Base-by-base conservation (phyloP, 2,888 invertebrate genomes). In the Odontomyia ornata region DNA sequence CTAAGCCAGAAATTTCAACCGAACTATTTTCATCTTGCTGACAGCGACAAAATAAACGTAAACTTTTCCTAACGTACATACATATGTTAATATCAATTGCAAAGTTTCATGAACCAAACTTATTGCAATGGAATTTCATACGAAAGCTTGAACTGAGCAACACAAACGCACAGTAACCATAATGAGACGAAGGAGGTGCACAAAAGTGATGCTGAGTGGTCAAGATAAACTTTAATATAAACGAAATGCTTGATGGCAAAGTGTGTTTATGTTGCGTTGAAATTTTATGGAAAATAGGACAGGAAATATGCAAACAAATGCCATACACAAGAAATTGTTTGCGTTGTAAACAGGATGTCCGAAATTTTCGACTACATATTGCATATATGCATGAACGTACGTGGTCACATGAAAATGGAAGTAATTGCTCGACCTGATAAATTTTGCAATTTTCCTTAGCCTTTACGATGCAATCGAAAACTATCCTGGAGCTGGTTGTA, bases 171-270 rank as follows among this genome's bases (percentile, higher is more conserved):
- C 52, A 52, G 18, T 15, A n/a, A 52, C 60, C 60, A 25, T 23
- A 60, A 21, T 3, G 60, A 60, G 52, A 15, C 5, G 52, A 15
- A 15, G 52, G 18, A 52, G 18, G 4, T 18, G 18, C 60, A 21
- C 9, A 60, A 60, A 60, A 60, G 60, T 25, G 60, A 60, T 60
- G 60, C 60, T 60, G 60, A 60, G 60, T 60, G 60, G 60, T 60
- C 60, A 60, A 60, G 60, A 60, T 60, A 60, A 60, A 60, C 60
- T 60, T 60, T 60, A 25, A 60, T 60, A 60, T 60, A 25, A 60
- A 60, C 60, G 25, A 60, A 60, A 60, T 25, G 60, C 13, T 60
- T 60, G 60, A 60, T 21, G 25, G 23, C 11, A 60, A n/a, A n/a
- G 60, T 21, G 60, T 60, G 60, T 60, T 60, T 60, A 60, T 25